Base-by-base conservation (phyloP, 2,797 vertebrate species). In the Lepus townsendii region DNA sequence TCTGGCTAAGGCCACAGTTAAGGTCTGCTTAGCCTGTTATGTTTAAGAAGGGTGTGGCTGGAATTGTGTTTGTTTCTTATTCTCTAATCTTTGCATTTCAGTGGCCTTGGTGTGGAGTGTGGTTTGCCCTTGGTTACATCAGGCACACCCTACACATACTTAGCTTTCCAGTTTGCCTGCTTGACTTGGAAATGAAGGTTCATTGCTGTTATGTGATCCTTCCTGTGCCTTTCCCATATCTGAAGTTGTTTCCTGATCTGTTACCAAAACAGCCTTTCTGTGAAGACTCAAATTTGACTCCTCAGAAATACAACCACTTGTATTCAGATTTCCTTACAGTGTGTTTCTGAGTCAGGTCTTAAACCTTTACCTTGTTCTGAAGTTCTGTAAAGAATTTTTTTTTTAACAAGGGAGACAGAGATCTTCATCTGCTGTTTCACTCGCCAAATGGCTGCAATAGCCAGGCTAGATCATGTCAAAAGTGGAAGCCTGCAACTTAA, bases 31-130 rank as follows among this genome's bases (percentile, higher is more conserved):
- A 83, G 52, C 86, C 27, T 47, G 80, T n/a, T 60, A 38, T 66
- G 62, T 65, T 83, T 22, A 82, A n/a, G 50, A 65, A 62, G 32
- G 62, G 30, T 75, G 76, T 52, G 12, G 73, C 22, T 69, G 47
- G 66, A 80, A 20, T 79, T 72, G 63, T 71, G 35, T 79, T 88
- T 71, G 35, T 79, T 88, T 35, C 95, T 83, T 96, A 50, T 78
- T 32, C 19, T 52, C 0, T 69, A 52, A 54, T 16, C 6, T 60
- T 27, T 86, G 26, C 90, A 68, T 65, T 90, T 7, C 60, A 38
- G 2, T 77, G 66, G 60, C 24, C 35, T 57, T 89, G 54, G 13
- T 65, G 30, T 93, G 32, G 47, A 82, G 20, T n/a, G 60, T 38
- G 26, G 2, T 38, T 72, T 89, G 54, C 83, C 17, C 47, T 75